phyloP scores from a whole-genome alignment of 2,888 invertebrate genomes.

The Drosophila limbata region DNA sequence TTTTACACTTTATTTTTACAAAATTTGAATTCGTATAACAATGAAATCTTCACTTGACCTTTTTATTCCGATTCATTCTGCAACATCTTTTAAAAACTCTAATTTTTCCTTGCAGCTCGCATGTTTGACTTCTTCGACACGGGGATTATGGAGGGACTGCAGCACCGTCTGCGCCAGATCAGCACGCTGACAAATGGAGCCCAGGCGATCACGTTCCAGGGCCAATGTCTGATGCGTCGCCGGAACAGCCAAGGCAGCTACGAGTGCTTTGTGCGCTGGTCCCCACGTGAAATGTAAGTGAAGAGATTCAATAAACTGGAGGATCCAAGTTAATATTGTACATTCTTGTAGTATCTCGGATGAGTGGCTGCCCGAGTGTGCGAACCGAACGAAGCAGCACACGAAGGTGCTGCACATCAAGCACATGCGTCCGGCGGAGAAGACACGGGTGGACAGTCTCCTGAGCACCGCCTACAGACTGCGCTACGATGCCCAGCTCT shows the following conservation, averaged over 20 bases:
- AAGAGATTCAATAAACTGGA: too few relatives aligned
- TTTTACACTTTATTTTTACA: too few relatives aligned
- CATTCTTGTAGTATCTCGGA: constrained; percentile 89
- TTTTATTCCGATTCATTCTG: too few relatives aligned
- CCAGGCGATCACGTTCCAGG: constrained; percentile 90
- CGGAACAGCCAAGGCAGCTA: constrained; percentile 88
- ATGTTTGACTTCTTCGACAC: constrained; percentile 97
- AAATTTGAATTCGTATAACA: too few relatives aligned
- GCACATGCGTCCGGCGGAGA: constrained; percentile 82
- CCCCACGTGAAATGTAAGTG: constrained; percentile 94
- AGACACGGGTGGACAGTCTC: constrained; percentile 82
- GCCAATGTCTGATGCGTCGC: constrained; percentile 89
- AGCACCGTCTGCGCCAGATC: constrained; percentile 91
- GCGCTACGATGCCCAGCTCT: constrained; percentile 82
- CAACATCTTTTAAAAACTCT: too few relatives aligned
- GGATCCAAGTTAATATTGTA: background rate
- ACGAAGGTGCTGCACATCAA: constrained; percentile 87
- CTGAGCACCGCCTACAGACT: constrained; percentile 82
- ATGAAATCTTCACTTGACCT: too few relatives aligned
- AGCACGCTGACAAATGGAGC: constrained; percentile 88
- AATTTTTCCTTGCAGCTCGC: constrained; percentile 93
- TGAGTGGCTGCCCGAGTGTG: constrained; percentile 93
- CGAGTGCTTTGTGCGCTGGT: constrained; percentile 93
- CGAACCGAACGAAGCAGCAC: constrained; percentile 86
- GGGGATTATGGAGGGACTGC: constrained; percentile 96